Conservation (phyloP, 2,113 vertebrate genomes). For the Trinectes maculatus region DNA sequence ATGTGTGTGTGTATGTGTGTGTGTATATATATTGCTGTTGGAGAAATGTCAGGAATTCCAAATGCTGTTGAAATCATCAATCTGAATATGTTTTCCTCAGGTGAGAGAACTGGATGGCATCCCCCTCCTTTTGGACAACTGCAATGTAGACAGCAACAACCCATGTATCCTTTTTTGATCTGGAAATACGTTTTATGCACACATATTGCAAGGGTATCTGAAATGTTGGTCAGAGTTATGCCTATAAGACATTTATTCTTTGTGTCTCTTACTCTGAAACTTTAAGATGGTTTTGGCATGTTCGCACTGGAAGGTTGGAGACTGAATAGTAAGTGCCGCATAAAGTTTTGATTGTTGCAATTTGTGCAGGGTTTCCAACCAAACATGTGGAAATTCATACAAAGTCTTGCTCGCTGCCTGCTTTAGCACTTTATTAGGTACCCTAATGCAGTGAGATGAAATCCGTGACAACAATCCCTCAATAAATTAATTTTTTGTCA, state of each 20-base stretch:
- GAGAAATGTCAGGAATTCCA: not conserved
- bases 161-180: conserved; percentile 93
- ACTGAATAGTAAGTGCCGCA: too few relatives aligned
- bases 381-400: too few relatives aligned
- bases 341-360: too few relatives aligned
- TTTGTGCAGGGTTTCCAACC: too few relatives aligned
- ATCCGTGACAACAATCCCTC: not conserved
- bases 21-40: not conserved
- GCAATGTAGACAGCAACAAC: conserved; percentile 93
- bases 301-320: too few relatives aligned
- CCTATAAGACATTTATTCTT: too few relatives aligned
- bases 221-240: conserved; percentile 1
- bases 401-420: too few relatives aligned
- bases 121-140: conserved; percentile 93
- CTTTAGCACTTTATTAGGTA: not conserved
- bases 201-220: not conserved
- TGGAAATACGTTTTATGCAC: not conserved
- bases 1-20: too few relatives aligned
- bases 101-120: conserved; percentile 91
- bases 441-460: not conserved
- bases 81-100: conserved; percentile 70
- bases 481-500: not conserved
- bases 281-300: too few relatives aligned
- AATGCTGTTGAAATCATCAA: not conserved
- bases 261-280: not conserved